phyloP scores from a whole-genome alignment of 1,140 invertebrate genomes.

The Hyphantria cunea region DNA sequence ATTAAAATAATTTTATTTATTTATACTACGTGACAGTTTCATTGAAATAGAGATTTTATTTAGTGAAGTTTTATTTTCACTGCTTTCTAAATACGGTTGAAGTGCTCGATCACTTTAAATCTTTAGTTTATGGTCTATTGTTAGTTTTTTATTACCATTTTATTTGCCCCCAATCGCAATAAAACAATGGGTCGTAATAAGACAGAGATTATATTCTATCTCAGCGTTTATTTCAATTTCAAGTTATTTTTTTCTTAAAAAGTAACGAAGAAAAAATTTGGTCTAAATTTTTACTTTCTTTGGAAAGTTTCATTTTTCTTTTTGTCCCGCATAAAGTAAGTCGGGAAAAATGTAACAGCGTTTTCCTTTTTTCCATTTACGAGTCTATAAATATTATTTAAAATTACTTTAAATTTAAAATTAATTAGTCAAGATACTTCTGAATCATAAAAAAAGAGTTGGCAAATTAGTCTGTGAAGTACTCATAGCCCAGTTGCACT shows the following conservation, averaged over 20 bases:
- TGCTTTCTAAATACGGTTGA: not conserved
- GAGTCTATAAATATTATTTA: not conserved
- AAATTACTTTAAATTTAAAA: too few relatives aligned
- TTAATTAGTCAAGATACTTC: not conserved
- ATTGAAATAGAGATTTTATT: too few relatives aligned
- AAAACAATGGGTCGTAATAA: slow-evolving; percentile 3
- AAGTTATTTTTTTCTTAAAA: not conserved
- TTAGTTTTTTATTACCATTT: not conserved
- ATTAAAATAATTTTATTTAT: too few relatives aligned
- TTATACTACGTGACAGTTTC: too few relatives aligned
- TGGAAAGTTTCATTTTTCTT: not conserved
- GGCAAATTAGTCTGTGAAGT: not conserved
- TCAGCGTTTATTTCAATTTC: not conserved
- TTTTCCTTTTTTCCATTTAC: slow-evolving; percentile 1
- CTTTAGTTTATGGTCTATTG: not conserved
- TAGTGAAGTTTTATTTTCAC: not conserved
- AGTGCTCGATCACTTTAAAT: not conserved
- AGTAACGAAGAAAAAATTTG: not conserved
- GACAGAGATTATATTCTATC: not conserved
- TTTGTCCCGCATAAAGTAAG: not conserved
- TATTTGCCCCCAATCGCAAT: not conserved
- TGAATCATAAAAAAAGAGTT: not conserved
- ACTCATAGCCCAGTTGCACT: too few relatives aligned
- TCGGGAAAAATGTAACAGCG: not conserved
- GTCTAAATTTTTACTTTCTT: not conserved